These are phyloP conservation scores for Eristalis arbustorum DNA, from an alignment of 2,888 invertebrate species.

Conservation along the genomic window DNA sequence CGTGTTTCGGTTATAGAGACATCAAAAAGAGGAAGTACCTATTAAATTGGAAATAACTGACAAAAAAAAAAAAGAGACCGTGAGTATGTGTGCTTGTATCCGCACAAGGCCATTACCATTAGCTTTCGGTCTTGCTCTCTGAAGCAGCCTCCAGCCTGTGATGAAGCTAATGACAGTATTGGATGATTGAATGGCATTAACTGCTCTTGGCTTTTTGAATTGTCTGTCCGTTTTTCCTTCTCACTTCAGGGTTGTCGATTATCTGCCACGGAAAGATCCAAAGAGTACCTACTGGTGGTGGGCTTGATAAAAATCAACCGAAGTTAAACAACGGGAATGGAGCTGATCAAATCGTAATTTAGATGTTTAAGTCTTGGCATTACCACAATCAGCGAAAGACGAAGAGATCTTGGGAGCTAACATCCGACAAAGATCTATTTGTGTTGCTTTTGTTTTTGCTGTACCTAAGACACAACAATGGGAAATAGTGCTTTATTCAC, in stretches of 20 bases:
- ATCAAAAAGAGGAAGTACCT: slow-evolving; percentile 25
- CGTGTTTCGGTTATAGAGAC: background rate
- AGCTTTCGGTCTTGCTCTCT: slow-evolving; percentile 25
- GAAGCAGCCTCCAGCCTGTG: slow-evolving; percentile 5
- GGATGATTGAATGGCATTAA: slow-evolving; percentile 67
- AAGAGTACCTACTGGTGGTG: background rate
- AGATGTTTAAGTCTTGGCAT: background rate
- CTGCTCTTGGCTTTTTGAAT: background rate
- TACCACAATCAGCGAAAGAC: background rate
- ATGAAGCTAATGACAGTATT: slow-evolving; percentile 58
- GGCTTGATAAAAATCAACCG: background rate
- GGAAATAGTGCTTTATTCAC: background rate
- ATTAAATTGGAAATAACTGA: slow-evolving; percentile 44
- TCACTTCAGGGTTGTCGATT: slow-evolving; percentile 1
- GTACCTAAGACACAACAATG: too few relatives aligned
- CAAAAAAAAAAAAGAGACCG: background rate
- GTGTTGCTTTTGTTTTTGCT: background rate
- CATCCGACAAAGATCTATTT: background rate
- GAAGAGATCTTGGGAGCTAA: background rate
- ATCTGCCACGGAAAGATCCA: background rate
- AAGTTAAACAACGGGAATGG: slow-evolving; percentile 8
- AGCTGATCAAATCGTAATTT: background rate
- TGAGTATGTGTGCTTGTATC: background rate
- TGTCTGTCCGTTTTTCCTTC: slow-evolving; percentile 41
- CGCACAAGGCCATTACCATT: slow-evolving; percentile 60